Conservation (phyloP, 2,113 vertebrate species). For the Brevimyrus niger region DNA sequence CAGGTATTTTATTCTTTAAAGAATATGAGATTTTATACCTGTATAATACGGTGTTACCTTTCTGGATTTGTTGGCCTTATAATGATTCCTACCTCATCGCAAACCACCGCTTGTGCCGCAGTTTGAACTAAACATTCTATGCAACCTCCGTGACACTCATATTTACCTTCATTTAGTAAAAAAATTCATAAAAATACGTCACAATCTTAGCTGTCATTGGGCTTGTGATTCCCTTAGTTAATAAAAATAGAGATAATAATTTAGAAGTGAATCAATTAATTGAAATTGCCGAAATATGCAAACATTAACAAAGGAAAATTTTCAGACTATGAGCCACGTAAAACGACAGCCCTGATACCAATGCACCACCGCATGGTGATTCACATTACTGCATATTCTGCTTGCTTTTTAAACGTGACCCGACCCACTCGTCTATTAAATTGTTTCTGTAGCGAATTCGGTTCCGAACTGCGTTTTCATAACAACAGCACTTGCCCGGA, state of each 20-base stretch:
- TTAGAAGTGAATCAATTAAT: neutral
- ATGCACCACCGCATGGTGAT: constrained; percentile 35
- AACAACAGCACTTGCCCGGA: neutral
- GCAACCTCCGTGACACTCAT: neutral
- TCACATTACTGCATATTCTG: neutral
- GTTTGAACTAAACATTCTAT: neutral
- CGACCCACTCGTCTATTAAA: neutral
- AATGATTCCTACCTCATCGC: neutral
- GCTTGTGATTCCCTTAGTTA: neutral
- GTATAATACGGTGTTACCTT: neutral
- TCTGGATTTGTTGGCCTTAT: neutral
- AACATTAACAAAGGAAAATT: neutral
- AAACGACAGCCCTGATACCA: constrained; percentile 1
- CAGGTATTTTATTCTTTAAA: neutral
- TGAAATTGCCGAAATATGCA: neutral
- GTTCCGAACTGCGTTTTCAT: neutral
- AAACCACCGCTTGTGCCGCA: neutral
- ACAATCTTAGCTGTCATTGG: neutral
- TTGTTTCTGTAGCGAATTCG: neutral
- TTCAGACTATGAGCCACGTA: neutral
- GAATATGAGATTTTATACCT: neutral
- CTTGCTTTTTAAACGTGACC: neutral
- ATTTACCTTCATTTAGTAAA: neutral
- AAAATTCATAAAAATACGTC: neutral
- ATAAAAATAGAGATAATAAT: neutral